These are phyloP conservation scores for Aphaenogaster floridana DNA, from an alignment of 1,140 invertebrate species.

Conservation along the genomic window DNA sequence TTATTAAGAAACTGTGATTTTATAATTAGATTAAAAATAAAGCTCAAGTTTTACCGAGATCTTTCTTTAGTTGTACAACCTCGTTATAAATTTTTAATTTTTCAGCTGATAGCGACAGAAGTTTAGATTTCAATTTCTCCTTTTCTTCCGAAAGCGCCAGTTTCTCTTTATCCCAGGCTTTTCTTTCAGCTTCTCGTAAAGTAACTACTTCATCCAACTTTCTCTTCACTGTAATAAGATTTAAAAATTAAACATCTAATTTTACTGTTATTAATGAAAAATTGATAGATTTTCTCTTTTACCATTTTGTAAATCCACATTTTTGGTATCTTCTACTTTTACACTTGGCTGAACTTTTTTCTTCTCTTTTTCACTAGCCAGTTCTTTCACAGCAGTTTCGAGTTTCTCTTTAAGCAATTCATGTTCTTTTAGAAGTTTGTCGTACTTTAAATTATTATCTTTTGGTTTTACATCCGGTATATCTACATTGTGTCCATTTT, in stretches of 20 bases:
- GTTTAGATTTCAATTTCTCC: conserved; percentile 88
- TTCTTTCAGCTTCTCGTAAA: conserved; percentile 87
- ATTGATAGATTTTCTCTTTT: conserved; percentile 50
- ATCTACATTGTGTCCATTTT: conserved; percentile 87
- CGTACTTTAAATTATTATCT: conserved; percentile 80
- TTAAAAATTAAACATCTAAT: conserved; percentile 26
- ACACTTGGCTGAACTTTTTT: conserved; percentile 81
- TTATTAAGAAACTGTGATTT: conserved; percentile 5
- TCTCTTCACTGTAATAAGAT: conserved; percentile 84
- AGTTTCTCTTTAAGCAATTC: conserved; percentile 83
- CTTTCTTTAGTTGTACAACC: conserved; percentile 84
- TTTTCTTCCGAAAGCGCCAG: conserved; percentile 88
- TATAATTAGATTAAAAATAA: conserved; percentile 17
- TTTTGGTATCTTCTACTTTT: conserved; percentile 85
- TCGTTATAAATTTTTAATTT: conserved; percentile 85
- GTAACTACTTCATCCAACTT: conserved; percentile 88
- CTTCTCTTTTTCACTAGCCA: conserved; percentile 84
- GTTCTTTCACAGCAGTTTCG: conserved; percentile 82
- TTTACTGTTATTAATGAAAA: neutral
- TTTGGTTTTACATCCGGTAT: conserved; percentile 80
- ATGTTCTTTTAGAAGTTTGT: conserved; percentile 83
- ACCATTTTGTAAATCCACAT: conserved; percentile 79
- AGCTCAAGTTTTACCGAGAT: conserved; percentile 78
- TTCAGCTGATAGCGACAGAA: conserved; percentile 83
- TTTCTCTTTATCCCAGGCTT: conserved; percentile 87